A percentile compares a stretch with the other conserved stretches of the same genome.
Evolutionary conservation across 2,888 invertebrate species (phyloP).

Genomic region (Latrodectus hesperus): DNA sequence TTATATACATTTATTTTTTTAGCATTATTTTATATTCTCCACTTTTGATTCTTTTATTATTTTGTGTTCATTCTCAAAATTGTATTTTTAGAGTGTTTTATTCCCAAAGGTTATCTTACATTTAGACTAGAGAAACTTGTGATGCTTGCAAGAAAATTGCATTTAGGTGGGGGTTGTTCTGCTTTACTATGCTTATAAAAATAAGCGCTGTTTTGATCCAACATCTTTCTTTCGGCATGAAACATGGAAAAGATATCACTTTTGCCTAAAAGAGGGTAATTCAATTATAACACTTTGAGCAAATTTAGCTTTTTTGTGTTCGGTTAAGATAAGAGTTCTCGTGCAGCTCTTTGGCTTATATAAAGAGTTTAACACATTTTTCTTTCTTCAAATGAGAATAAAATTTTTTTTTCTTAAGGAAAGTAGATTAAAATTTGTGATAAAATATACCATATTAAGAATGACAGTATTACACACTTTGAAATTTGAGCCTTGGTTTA

Average conservation of each 20-base stretch:
- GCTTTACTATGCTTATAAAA: not conserved
- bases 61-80: not conserved
- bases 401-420: not conserved
- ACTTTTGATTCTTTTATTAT: not conserved
- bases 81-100: not conserved
- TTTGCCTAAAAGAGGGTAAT: constrained; percentile 40
- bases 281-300: constrained; percentile 29
- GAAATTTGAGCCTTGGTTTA: no score
- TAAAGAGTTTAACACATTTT: constrained; percentile 31
- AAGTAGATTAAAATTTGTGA: constrained; percentile 29
- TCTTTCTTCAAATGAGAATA: not conserved
- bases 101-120: constrained; percentile 14
- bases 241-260: constrained; percentile 50
- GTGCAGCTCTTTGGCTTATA: constrained; percentile 2
- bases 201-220: constrained; percentile 34
- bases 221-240: constrained; percentile 30
- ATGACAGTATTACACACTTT: not conserved
- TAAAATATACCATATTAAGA: constrained; percentile 12
- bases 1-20: no score
- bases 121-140: constrained; percentile 50
- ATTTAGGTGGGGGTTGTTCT: constrained; percentile 38
- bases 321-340: constrained; percentile 26
- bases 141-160: constrained; percentile 56
- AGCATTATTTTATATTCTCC: no score
- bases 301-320: constrained; percentile 33